A percentile compares a stretch with the other conserved stretches of the same genome.
Evolutionary conservation across 2,113 vertebrate species (phyloP).

Genomic region (Todiramphus chloris): DNA sequence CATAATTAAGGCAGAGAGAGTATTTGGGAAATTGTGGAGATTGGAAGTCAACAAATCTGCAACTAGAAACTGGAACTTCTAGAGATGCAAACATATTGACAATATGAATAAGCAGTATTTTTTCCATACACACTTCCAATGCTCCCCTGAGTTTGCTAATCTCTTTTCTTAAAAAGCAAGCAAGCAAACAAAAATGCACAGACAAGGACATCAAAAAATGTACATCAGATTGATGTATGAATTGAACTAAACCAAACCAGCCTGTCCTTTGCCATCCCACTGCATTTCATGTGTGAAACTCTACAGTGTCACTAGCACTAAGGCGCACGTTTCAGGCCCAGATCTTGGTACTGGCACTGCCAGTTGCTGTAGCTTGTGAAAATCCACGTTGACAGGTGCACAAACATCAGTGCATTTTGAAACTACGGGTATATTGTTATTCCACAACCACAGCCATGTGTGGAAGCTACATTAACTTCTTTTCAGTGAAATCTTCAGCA

Average conservation of each 20-base stretch:
- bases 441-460: background rate
- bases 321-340: rapidly evolving
- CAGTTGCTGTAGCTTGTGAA: background rate
- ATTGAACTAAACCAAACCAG: background rate
- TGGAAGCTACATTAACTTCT: background rate
- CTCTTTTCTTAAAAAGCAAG: background rate
- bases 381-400: background rate
- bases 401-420: background rate
- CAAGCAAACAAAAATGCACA: background rate
- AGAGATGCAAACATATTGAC: background rate
- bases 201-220: background rate
- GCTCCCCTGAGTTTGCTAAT: background rate
- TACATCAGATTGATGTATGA: too few species aligned
- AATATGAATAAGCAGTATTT: background rate
- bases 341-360: background rate
- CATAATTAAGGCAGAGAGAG: background rate
- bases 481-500: background rate
- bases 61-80: background rate
- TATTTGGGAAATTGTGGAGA: background rate
- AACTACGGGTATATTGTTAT: background rate
- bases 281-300: background rate
- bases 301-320: background rate
- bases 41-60: background rate
- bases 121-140: background rate
- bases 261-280: background rate